These are phyloP conservation scores for Verasper variegatus DNA, from an alignment of 2,113 vertebrate genomes.

Conservation along the genomic window DNA sequence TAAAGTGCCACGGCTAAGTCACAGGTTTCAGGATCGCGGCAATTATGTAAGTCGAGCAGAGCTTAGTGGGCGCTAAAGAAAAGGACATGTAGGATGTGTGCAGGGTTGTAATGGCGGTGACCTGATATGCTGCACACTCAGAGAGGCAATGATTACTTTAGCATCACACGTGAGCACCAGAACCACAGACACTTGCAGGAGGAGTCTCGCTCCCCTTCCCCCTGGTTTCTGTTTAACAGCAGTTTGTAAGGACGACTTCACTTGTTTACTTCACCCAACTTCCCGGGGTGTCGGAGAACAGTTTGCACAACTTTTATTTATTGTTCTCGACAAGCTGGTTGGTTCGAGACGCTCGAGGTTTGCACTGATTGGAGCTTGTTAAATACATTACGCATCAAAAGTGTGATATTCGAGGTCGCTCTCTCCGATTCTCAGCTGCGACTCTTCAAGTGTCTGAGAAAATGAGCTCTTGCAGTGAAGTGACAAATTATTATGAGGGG, in stretches of 20 bases:
- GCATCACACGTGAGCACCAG: slow-evolving; percentile 1
- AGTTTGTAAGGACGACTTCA: slow-evolving; percentile 14
- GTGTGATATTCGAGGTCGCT: background rate
- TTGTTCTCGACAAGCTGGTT: slow-evolving; percentile 15
- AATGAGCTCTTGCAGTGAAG: background rate
- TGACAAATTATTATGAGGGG: background rate
- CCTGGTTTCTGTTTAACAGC: slow-evolving; percentile 12
- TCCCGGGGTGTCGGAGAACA: background rate
- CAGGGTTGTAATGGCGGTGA: slow-evolving; percentile 23
- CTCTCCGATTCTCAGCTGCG: background rate
- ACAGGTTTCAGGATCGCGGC: slow-evolving; percentile 40
- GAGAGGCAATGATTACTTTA: background rate
- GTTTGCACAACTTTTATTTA: slow-evolving; percentile 28
- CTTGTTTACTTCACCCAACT: no score
- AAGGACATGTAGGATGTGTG: slow-evolving; percentile 23
- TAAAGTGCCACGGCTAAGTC: slow-evolving; percentile 42
- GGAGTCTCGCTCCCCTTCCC: no score
- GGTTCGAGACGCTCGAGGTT: slow-evolving; percentile 32
- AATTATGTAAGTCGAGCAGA: slow-evolving; percentile 41
- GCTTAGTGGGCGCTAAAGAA: slow-evolving; percentile 42
- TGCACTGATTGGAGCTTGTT: slow-evolving; percentile 41
- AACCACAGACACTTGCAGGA: background rate
- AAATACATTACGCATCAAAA: slow-evolving; percentile 36
- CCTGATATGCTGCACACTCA: background rate
- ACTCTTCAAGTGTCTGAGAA: slow-evolving; percentile 6